A percentile compares a stretch with the other conserved stretches of the same genome.
phyloP scores from a whole-genome alignment of 2,113 vertebrate species.

The Gulo gulo region DNA sequence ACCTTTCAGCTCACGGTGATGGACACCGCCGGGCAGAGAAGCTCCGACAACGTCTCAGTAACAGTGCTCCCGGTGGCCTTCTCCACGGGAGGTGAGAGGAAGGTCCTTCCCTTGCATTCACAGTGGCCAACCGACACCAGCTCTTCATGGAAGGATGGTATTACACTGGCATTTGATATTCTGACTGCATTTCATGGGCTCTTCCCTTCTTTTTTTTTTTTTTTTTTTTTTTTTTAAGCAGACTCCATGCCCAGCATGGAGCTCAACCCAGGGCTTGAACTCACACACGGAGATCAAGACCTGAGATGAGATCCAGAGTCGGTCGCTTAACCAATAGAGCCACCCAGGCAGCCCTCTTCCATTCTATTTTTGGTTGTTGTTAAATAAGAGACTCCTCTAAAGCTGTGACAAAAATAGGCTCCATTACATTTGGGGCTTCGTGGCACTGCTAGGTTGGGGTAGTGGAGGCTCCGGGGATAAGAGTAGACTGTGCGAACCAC shows the following conservation, averaged over 20 bases:
- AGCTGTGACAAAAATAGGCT: background rate
- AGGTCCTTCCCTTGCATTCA: accelerated
- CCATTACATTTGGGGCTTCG: background rate
- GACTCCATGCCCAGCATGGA: background rate
- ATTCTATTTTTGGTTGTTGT: background rate
- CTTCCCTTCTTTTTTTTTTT: background rate
- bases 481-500: background rate
- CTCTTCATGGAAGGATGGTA: background rate
- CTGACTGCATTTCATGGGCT: background rate
- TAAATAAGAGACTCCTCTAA: background rate
- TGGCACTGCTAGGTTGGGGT: background rate
- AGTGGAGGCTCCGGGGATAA: background rate
- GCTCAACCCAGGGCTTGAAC: background rate
- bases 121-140: accelerated
- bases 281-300: background rate
- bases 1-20: conserved; percentile 92
- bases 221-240: background rate
- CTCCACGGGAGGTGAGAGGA: conserved; percentile 86
- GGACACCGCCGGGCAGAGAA: conserved; percentile 90
- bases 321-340: background rate
- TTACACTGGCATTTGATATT: background rate
- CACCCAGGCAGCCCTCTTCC: background rate
- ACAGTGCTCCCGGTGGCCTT: conserved; percentile 87
- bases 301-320: background rate
- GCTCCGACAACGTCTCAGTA: conserved; percentile 93